Evolutionary conservation across 1,140 invertebrate genomes (phyloP).

Genomic region (Mercenaria mercenaria): DNA sequence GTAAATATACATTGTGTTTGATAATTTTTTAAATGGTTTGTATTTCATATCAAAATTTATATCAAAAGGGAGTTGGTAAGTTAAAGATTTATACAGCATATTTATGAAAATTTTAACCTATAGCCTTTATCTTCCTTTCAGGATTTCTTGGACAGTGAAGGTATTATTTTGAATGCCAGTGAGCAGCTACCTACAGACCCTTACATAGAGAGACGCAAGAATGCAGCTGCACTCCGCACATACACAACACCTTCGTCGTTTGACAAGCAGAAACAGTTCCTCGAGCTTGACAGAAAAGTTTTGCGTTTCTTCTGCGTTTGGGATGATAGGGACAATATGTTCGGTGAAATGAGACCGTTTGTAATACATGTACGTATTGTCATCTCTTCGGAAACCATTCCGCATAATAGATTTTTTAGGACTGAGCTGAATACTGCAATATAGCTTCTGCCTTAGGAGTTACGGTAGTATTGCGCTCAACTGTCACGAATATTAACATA

Average conservation of each 20-base stretch:
- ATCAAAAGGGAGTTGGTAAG: too few species aligned
- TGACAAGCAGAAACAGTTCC: slow-evolving; percentile 86
- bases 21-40: too few species aligned
- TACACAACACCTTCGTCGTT: slow-evolving; percentile 84
- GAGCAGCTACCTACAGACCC: slow-evolving; percentile 91
- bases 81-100: too few species aligned
- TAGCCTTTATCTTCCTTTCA: slow-evolving; percentile 84
- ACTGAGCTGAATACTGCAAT: too few species aligned
- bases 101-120: too few species aligned
- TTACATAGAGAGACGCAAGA: slow-evolving; percentile 87
- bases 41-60: too few species aligned
- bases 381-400: neutral
- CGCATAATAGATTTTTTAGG: too few species aligned
- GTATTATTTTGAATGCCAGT: slow-evolving; percentile 91
- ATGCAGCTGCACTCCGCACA: slow-evolving; percentile 81
- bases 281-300: slow-evolving; percentile 86
- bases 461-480: too few species aligned
- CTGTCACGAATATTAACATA: too few species aligned
- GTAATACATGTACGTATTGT: slow-evolving; percentile 84
- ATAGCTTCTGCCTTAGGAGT: too few species aligned
- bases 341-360: slow-evolving; percentile 88
- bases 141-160: slow-evolving; percentile 94
- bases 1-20: too few species aligned
- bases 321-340: slow-evolving; percentile 91
- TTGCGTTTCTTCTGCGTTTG: slow-evolving; percentile 92